A percentile compares a stretch with the other conserved stretches of the same genome.
phyloP scores from a whole-genome alignment of 1,140 invertebrate genomes.

The Teleopsis dalmanni region DNA sequence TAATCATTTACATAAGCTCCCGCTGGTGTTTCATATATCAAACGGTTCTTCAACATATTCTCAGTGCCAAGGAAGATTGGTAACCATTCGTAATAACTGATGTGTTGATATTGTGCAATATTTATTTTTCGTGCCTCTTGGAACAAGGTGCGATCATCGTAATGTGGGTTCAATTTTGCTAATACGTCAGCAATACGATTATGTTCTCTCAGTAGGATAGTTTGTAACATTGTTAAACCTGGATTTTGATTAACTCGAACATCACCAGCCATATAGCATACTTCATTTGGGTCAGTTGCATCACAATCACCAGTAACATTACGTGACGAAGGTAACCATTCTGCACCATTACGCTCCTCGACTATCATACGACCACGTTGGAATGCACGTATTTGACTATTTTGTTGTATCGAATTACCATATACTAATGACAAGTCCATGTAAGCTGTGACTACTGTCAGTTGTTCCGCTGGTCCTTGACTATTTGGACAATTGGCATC shows the following conservation, averaged over 20 bases:
- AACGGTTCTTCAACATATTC: constrained; percentile 60
- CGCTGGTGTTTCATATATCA: constrained; percentile 57
- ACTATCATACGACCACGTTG: constrained; percentile 57
- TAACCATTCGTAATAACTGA: constrained; percentile 79
- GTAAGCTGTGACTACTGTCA: constrained; percentile 74
- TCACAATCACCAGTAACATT: constrained; percentile 60
- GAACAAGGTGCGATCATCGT: constrained; percentile 77
- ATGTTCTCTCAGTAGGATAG: constrained; percentile 79
- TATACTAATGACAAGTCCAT: constrained; percentile 81
- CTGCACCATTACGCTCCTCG: constrained; percentile 54
- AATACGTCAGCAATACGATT: constrained; percentile 76
- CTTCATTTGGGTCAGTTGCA: constrained; percentile 50
- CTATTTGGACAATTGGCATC: constrained; percentile 56
- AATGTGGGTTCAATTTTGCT: constrained; percentile 71
- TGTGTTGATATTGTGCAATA: constrained; percentile 73
- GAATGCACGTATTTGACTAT: constrained; percentile 56
- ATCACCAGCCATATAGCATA: constrained; percentile 72
- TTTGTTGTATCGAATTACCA: constrained; percentile 60
- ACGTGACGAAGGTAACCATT: constrained; percentile 60
- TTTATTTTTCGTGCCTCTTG: constrained; percentile 78
- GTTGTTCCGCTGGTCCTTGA: constrained; percentile 64
- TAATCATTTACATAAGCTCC: constrained; percentile 76
- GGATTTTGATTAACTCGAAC: constrained; percentile 80
- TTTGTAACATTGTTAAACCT: constrained; percentile 72
- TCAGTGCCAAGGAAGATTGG: constrained; percentile 67